Conservation (phyloP, 2,113 vertebrate species). For the Porphyrio hochstetteri region DNA sequence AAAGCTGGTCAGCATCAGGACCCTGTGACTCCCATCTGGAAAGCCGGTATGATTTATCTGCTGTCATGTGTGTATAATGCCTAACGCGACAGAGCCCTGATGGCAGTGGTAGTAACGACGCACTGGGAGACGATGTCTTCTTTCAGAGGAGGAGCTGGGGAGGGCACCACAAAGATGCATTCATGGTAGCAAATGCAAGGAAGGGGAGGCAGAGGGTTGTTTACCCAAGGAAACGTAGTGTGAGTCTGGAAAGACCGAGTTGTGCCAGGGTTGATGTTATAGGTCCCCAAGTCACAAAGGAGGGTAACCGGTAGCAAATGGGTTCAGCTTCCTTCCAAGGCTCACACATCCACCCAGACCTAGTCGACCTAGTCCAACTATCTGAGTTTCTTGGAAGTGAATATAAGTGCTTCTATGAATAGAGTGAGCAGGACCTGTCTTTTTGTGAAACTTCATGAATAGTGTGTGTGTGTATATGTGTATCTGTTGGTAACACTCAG, state of each 20-base stretch:
- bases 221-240: neutral
- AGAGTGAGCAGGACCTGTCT: neutral
- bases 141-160: neutral
- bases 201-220: neutral
- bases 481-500: neutral
- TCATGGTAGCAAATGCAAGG: neutral
- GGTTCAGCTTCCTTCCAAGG: neutral
- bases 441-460: neutral
- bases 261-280: accelerated
- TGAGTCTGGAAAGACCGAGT: neutral
- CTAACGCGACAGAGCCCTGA: neutral
- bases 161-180: neutral
- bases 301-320: neutral
- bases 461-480: too few relatives aligned
- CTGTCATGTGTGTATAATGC: neutral
- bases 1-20: neutral
- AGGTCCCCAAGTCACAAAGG: neutral
- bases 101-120: neutral
- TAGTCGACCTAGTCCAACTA: neutral
- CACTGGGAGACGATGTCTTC: neutral
- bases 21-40: accelerated
- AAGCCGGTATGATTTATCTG: neutral
- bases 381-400: neutral
- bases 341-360: neutral
- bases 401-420: neutral